A percentile compares a stretch with the other conserved stretches of the same genome.
Evolutionary conservation across 2,797 vertebrate genomes (phyloP).

Genomic region (Cynopterus sphinx): DNA sequence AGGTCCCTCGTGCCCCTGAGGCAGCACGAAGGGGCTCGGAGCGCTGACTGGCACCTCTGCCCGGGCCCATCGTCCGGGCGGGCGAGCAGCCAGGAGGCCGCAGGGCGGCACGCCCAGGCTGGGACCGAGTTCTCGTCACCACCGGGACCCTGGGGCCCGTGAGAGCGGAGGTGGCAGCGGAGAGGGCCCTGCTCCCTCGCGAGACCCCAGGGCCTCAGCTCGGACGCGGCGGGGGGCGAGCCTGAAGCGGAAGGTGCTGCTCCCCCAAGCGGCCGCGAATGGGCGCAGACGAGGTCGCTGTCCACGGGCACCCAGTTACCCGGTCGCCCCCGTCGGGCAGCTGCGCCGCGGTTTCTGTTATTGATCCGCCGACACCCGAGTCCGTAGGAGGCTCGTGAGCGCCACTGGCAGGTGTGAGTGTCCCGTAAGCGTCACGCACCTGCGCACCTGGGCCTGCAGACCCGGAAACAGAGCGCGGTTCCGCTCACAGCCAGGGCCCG

Average conservation of each 20-base stretch:
- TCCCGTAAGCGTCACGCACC: background rate
- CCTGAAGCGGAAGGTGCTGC: background rate
- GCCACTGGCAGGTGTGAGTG: background rate
- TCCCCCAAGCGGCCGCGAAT: background rate
- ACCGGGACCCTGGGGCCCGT: background rate
- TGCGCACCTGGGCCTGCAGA: background rate
- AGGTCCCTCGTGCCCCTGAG: background rate
- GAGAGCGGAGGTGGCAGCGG: background rate
- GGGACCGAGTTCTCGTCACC: background rate
- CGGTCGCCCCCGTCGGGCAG: background rate
- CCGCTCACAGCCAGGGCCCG: background rate
- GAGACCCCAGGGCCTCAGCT: background rate
- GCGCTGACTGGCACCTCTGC: background rate
- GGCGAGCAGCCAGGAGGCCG: background rate
- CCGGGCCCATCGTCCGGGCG: background rate
- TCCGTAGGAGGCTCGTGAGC: background rate
- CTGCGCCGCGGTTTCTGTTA: background rate
- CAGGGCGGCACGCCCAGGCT: background rate
- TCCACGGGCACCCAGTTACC: background rate
- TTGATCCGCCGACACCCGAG: background rate
- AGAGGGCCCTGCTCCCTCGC: rapidly evolving
- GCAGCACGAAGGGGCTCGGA: background rate
- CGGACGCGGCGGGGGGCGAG: background rate
- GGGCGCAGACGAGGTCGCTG: background rate
- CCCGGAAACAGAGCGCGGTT: background rate